Base-by-base conservation (phyloP, 1,140 invertebrate species). In the Pseudomyrmex gracilis region DNA sequence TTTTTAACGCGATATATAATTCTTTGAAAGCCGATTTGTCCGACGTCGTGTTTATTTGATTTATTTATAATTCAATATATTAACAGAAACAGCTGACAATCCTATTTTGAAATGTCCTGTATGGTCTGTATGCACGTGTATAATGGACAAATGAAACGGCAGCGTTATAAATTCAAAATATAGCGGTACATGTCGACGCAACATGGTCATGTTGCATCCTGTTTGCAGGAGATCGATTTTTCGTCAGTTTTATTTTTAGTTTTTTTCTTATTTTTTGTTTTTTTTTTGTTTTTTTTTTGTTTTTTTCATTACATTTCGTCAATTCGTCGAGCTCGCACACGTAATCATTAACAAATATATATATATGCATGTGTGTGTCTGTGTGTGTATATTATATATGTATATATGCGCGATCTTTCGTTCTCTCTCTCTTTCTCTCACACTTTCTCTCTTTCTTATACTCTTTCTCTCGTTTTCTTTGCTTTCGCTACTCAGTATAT, bases 51-150 rank as follows among this genome's bases (percentile, higher is more conserved):
- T 80, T 80, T 80, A 80, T 80, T 80, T 80, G 66, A 80, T 80
- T 80, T 80, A 80, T 80, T 80, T 53, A 34, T 34, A 80, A 80
- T 55, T 80, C 76, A 80, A 80, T 71, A 34, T 80, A 71, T 80
- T 80, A 80, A 80, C 76, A 80, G 51, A 80, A 80, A 80, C 53
- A 80, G 66, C 76, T 80, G 66, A 71, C 76, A 80, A 80, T 71
- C 66, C 76, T 80, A 80, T 70, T 77, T 77, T 49, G n/a, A 80
- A 80, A 80, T 53, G 76, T 66, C 66, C 76, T 80, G 53, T 68
- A 13, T 76, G 22, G 5, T 53, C 0, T 53, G 20, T 78, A 34
- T 43, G 34, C 45, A 43, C 70, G 55, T 80, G 4, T 64, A 64
- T 22, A 70, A 70, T 70, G 53, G 20, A 78, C 22, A 71, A 80